A percentile compares a stretch with the other conserved stretches of the same genome.
These are phyloP conservation scores for Andrena camellia DNA, from an alignment of 2,888 invertebrate species.

Conservation along the genomic window DNA sequence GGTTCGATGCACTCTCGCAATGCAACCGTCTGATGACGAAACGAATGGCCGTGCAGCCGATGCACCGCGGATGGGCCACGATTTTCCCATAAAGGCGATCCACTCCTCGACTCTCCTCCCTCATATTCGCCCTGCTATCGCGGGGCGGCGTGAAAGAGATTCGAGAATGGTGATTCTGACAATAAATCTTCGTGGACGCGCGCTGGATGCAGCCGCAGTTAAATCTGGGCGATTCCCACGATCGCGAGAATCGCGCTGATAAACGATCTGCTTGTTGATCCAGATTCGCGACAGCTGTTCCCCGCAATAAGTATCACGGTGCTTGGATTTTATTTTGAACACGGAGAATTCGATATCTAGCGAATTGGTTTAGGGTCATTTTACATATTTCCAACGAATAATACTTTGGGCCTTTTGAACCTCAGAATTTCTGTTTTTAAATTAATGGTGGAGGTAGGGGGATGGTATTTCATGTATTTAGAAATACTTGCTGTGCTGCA, in stretches of 20 bases:
- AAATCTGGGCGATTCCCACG: constrained; percentile 24
- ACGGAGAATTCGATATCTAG: not conserved
- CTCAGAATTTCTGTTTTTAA: too few species aligned
- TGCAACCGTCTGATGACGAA: constrained; percentile 73
- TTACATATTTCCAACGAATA: too few species aligned
- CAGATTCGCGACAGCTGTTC: not conserved
- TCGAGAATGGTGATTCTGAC: constrained; percentile 11
- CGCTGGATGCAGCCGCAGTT: not conserved
- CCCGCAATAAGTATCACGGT: not conserved
- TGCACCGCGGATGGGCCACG: constrained; percentile 61
- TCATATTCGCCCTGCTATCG: constrained; percentile 10
- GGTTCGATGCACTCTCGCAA: constrained; percentile 76
- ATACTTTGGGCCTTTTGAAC: too few species aligned
- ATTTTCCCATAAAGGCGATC: constrained; percentile 74
- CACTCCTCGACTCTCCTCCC: not conserved
- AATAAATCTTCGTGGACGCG: constrained; percentile 35
- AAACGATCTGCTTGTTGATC: constrained; percentile 1
- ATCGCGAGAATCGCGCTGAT: constrained; percentile 24
- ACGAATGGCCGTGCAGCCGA: constrained; percentile 72
- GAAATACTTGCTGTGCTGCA: too few species aligned
- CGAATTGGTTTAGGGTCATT: not conserved
- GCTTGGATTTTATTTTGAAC: not conserved
- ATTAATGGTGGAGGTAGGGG: too few species aligned
- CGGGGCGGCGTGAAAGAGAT: constrained; percentile 8
- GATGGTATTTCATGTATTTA: too few species aligned